Evolutionary conservation across 1,140 invertebrate genomes (phyloP).

Genomic region (Chironomus tepperi): DNA sequence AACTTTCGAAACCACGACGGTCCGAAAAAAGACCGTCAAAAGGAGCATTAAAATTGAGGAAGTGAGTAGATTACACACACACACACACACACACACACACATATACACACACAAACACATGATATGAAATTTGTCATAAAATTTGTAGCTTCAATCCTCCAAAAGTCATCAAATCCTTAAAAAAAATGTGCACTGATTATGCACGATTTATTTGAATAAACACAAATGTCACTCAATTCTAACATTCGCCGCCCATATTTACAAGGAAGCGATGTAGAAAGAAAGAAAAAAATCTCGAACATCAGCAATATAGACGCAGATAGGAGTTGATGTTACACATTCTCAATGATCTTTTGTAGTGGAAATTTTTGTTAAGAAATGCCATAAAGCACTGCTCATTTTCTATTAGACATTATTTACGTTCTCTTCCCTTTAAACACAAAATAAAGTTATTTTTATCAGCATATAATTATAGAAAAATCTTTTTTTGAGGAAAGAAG

Average conservation of each 20-base stretch:
- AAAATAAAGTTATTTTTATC: conserved; percentile 24
- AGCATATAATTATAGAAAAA: conserved; percentile 23
- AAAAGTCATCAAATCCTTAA: too few relatives aligned
- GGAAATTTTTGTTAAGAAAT: conserved; percentile 34
- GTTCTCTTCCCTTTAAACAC: conserved; percentile 17
- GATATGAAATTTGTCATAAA: not conserved
- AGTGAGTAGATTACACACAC: conserved; percentile 33
- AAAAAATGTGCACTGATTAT: not conserved
- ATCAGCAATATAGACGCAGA: not conserved
- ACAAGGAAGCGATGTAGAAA: not conserved
- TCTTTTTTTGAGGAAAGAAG: conserved; percentile 17
- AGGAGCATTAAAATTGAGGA: conserved; percentile 49
- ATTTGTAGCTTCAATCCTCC: too few relatives aligned
- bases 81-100: conserved; percentile 25
- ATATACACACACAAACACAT: too few relatives aligned
- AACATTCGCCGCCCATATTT: not conserved
- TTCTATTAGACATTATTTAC: conserved; percentile 25
- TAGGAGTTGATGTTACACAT: not conserved
- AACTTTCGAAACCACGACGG: conserved; percentile 43
- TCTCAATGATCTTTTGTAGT: conserved; percentile 24
- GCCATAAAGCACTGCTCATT: conserved; percentile 29
- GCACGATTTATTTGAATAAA: conserved; percentile 3
- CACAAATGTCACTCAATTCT: not conserved
- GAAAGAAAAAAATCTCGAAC: not conserved
- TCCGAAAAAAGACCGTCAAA: conserved; percentile 45